Evolutionary conservation across 2,888 invertebrate genomes (phyloP).

Genomic region (Cosmorhoe ocellata): DNA sequence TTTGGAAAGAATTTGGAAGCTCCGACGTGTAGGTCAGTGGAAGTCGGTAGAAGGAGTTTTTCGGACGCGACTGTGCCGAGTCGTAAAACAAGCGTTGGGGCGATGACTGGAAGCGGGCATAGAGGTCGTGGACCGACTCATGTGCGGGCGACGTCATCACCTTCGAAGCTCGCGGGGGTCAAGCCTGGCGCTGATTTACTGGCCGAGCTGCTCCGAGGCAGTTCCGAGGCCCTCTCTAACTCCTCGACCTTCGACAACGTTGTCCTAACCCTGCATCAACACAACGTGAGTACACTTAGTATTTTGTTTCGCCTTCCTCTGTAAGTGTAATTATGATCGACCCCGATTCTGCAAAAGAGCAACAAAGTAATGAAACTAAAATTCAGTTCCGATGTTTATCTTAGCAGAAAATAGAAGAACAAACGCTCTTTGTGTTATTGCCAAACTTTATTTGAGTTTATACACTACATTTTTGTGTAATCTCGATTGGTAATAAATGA

Average conservation of each 20-base stretch:
- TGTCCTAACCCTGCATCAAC: conserved; percentile 74
- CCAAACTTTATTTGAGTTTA: conserved; percentile 61
- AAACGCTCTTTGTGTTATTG: conserved; percentile 62
- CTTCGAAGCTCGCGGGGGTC: conserved; percentile 87
- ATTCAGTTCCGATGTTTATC: conserved; percentile 66
- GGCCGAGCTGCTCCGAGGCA: conserved; percentile 89
- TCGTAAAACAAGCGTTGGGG: conserved; percentile 84
- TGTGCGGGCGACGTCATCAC: conserved; percentile 90
- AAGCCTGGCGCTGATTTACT: conserved; percentile 84
- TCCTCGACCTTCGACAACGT: conserved; percentile 79
- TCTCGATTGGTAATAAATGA: conserved; percentile 26
- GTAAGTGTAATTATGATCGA: conserved; percentile 42
- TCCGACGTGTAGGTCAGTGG: conserved; percentile 78
- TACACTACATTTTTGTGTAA: conserved; percentile 50
- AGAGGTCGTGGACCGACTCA: conserved; percentile 82
- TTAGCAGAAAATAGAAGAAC: conserved; percentile 65
- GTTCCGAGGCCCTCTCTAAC: conserved; percentile 89
- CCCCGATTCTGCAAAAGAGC: conserved; percentile 53
- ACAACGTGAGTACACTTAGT: conserved; percentile 68
- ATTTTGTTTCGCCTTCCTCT: conserved; percentile 31
- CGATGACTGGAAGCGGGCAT: conserved; percentile 59
- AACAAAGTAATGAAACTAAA: conserved; percentile 57
- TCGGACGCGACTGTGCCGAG: conserved; percentile 79
- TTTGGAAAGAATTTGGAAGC: conserved; percentile 78
- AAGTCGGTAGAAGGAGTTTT: conserved; percentile 76